Evolutionary conservation across 2,797 vertebrate species (phyloP).

Genomic region (Micrastur ruficollis): DNA sequence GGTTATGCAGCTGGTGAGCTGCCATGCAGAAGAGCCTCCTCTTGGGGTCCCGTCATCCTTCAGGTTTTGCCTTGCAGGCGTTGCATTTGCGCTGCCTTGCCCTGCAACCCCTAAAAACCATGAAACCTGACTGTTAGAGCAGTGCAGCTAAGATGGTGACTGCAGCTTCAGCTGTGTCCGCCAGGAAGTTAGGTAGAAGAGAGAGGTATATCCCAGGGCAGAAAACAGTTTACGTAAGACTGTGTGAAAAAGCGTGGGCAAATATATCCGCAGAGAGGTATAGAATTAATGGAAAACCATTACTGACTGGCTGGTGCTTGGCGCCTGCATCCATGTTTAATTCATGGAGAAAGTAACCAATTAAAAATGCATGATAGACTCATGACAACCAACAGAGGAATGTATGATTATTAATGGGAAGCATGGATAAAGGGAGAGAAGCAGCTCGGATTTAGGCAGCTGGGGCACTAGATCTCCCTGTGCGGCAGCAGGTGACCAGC

Average conservation of each 20-base stretch:
- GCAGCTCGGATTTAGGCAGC: background rate
- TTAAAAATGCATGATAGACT: conserved; percentile 42
- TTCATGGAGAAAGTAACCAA: conserved; percentile 11
- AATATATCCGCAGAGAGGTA: background rate
- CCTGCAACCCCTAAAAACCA: background rate
- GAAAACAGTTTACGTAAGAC: background rate
- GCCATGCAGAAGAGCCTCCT: background rate
- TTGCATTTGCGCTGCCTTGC: background rate
- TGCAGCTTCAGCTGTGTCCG: background rate
- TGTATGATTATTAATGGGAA: background rate
- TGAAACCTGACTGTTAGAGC: background rate
- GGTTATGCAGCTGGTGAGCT: background rate
- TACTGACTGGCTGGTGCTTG: background rate
- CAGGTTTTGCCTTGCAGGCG: background rate
- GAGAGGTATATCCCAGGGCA: background rate
- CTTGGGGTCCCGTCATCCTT: background rate
- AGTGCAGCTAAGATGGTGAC: fast-evolving
- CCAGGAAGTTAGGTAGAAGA: background rate
- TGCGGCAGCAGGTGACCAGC: background rate
- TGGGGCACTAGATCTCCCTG: background rate
- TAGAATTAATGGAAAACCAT: background rate
- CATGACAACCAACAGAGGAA: background rate
- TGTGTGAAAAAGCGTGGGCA: background rate
- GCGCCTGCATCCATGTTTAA: background rate
- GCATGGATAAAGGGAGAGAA: background rate